Base-by-base conservation (phyloP, 2,113 vertebrate species). In the Clarias batrachus region DNA sequence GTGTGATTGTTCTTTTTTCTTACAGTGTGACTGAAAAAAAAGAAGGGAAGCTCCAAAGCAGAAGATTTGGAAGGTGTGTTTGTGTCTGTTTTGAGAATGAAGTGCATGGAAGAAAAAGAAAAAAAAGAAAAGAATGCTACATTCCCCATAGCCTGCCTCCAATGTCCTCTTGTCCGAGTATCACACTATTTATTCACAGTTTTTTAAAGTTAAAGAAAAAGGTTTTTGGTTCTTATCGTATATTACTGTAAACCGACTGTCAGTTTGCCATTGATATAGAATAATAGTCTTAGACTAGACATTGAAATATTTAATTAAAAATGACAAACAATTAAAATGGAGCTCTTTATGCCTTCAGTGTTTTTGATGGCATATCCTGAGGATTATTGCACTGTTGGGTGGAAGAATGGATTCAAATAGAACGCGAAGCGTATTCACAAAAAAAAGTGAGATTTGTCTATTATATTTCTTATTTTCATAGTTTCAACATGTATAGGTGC, bases 401-500 rank as follows among this genome's bases (percentile, higher is more conserved):
- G 41, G 23, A 54, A 76, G 48, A 76, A 76, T 76, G 73, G 11
- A 76, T 76, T 76, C 23, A n/a, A 23, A 33, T 12, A 59, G 17
- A 80, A 80, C 60, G 17, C 27, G 33, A 57, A 21, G 56, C 60
- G 56, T 60, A 80, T 80, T 30, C 27, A 30, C 4, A 3, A 16
- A 27, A 3, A 16, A 27, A 25, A 27, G 74, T 27, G 52, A 56
- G 6, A 56, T 77, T 57, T 78, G 76, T 52, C 27, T 57, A 17
- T 78, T 27, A 27, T 57, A n/a, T 27, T 78, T 78, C 52, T 78
- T 7, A 12, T 4, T 21, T 57, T 9, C 56, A 59, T 8, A 59
- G 17, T 59, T 79, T 62, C 30, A 41, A 54, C 68, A 37, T 86
- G 82, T 84, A 57, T 86, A 14, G 59, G 33, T 70, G 37, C 86